phyloP scores from a whole-genome alignment of 1,140 invertebrate species.

The Zelostemma sp. region DNA sequence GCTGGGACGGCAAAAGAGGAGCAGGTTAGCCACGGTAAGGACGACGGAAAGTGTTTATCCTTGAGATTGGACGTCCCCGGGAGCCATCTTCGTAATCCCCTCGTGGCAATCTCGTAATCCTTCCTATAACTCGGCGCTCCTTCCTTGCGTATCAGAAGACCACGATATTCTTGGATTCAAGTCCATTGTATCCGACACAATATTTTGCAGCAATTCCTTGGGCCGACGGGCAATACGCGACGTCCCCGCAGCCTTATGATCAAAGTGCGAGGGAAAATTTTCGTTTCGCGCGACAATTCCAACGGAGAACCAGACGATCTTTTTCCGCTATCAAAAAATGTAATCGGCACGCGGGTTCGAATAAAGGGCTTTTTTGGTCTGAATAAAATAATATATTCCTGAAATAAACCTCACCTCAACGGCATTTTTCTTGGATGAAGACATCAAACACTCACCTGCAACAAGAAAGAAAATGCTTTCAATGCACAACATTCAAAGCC shows the following conservation, averaged over 20 bases:
- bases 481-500: background rate
- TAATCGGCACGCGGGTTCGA: no score
- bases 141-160: constrained; percentile 39
- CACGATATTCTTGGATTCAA: constrained; percentile 27
- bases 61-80: constrained; percentile 67
- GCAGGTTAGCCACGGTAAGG: constrained; percentile 27
- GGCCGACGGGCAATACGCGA: constrained; percentile 11
- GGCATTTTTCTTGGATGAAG: background rate
- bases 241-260: background rate
- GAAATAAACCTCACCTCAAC: no score
- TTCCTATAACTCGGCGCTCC: constrained; percentile 62
- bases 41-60: constrained; percentile 67
- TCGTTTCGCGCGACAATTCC: background rate
- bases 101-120: constrained; percentile 69
- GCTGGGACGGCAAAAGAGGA: constrained; percentile 16
- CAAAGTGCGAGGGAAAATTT: constrained; percentile 10
- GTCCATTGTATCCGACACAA: constrained; percentile 26
- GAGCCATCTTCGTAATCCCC: constrained; percentile 69
- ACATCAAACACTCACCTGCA: background rate
- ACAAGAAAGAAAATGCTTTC: background rate
- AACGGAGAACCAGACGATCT: no score
- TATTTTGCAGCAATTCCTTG: constrained; percentile 37
- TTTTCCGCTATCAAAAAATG: no score
- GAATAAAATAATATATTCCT: no score
- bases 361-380: no score